phyloP scores from a whole-genome alignment of 92 coral and sea anemone genomes.

The Phenganax stokvisi region DNA sequence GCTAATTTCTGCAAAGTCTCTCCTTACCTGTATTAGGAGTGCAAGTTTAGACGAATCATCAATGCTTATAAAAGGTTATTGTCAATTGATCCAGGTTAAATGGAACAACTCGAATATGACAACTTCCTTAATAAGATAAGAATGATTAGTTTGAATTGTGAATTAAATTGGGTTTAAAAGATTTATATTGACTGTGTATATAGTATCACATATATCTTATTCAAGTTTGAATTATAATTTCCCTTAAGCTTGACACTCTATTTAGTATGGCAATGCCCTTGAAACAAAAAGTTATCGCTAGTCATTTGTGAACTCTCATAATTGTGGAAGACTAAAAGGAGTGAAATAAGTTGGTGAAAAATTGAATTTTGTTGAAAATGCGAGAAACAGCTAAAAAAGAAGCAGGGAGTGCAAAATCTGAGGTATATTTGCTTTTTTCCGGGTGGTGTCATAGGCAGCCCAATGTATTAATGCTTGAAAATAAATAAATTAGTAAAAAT shows the following conservation, averaged over 20 bases:
- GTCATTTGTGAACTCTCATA: not conserved
- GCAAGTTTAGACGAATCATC: too few relatives aligned
- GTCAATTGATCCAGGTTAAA: not conserved
- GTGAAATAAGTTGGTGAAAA: not conserved
- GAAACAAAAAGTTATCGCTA: not conserved
- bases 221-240: slow-evolving; percentile 23
- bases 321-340: not conserved
- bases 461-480: too few relatives aligned
- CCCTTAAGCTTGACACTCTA: not conserved
- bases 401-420: not conserved
- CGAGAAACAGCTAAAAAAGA: not conserved
- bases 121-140: slow-evolving; percentile 25
- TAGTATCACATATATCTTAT: not conserved
- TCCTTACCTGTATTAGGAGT: too few relatives aligned
- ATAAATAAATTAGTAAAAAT: too few relatives aligned
- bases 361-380: not conserved
- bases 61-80: not conserved
- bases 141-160: slow-evolving; percentile 28
- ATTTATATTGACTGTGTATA: slow-evolving; percentile 3
- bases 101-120: not conserved
- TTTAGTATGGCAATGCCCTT: not conserved
- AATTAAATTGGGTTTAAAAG: slow-evolving; percentile 14
- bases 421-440: not conserved
- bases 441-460: not conserved
- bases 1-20: too few relatives aligned